Evolutionary conservation across 2,797 vertebrate species (phyloP), one percentile per base, ranked within the genome.

Genomic region (Pogonophryne albipinna): DNA sequence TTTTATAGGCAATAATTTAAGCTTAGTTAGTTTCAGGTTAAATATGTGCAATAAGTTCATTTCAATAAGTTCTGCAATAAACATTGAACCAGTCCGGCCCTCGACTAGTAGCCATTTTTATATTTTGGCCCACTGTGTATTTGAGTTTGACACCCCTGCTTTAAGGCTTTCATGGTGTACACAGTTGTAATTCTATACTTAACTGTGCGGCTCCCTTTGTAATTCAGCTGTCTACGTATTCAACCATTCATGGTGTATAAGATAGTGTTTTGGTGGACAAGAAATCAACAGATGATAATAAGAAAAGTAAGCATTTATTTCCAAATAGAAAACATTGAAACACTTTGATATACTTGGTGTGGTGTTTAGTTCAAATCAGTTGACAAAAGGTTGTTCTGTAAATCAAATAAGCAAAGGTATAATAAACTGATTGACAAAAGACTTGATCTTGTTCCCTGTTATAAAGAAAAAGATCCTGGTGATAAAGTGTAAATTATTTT

Each of bases 241-340:
- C 4, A 60, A 46, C 0, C 16, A 27, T 19, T 49, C 27, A 56
- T 20, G 34, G 14, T 52, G 55, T 11, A 9, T 17, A 2, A 17
- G 45, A 17, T 6, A 0, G 1, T 10, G n/a, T n/a, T 42, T 11
- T 13, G n/a, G 6, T 1, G 15, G n/a, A 10, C 4, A 49, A 42
- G 41, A 58, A 19, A 17, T 17, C 12, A 66, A 77, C 46, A 49
- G 45, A 64, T 20, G 6, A 45, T 1, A 0, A 14, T 64, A 60
- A 20, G 27, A 57, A 70, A 76, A 38, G 23, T 15, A 63, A 14
- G 12, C 23, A 19, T 77, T 87, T 79, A 79, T 82, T 79, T 65
- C 17, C 42, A 64, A 67, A 63, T 56, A 64, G 23, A 64, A 63
- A 71, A 41, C 7, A 38, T 15, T 9, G 13, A 60, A 31, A 53